These are phyloP conservation scores for Micromussa lordhowensis DNA, from an alignment of 92 coral and sea anemone genomes.

Conservation along the genomic window DNA sequence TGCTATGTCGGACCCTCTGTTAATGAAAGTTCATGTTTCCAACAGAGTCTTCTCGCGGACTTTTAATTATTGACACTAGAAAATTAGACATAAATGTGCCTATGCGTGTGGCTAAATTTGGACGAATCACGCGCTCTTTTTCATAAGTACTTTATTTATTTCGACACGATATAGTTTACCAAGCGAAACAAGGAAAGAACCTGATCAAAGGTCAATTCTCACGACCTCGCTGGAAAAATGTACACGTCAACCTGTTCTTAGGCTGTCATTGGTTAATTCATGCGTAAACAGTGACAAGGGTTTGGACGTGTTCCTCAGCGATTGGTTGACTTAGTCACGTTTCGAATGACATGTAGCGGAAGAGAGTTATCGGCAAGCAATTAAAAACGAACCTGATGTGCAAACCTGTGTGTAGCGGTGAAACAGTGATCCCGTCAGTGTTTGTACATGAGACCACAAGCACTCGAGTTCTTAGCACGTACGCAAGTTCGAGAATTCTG, in stretches of 20 bases:
- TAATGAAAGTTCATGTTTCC: background rate
- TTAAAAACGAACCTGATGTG: background rate
- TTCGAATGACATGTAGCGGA: background rate
- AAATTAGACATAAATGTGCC: background rate
- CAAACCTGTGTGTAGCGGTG: background rate
- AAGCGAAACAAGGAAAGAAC: background rate
- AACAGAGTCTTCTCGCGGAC: background rate
- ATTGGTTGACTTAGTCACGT: background rate
- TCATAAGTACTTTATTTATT: constrained; percentile 9
- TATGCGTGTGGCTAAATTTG: background rate
- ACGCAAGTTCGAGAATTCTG: no score
- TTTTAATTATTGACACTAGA: background rate
- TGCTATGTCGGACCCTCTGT: background rate
- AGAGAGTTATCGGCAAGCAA: background rate
- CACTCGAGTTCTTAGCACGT: no score
- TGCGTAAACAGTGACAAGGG: background rate
- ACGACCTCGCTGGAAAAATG: constrained; percentile 1
- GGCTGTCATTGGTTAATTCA: background rate
- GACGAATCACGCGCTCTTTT: background rate
- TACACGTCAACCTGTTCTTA: background rate
- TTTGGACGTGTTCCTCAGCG: background rate
- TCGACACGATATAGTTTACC: background rate
- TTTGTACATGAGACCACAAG: background rate
- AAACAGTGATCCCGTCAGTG: background rate
- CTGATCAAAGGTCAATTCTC: constrained; percentile 15